A percentile compares a stretch with the other conserved stretches of the same genome.
phyloP scores from a whole-genome alignment of 2,113 vertebrate species.

The Muntiacus muntjak region DNA sequence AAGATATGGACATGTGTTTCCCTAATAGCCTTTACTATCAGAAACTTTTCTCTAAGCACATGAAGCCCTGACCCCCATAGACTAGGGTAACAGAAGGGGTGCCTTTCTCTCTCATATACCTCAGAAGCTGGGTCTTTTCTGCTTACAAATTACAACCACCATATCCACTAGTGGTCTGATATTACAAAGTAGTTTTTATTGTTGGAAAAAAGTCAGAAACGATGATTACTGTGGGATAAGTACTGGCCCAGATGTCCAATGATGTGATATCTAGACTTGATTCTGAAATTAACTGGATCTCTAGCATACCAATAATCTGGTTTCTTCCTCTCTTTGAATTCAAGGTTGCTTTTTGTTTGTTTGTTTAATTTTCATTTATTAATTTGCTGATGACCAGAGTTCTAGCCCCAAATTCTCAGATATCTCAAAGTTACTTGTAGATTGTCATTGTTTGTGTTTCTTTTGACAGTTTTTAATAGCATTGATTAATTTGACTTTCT shows the following conservation, averaged over 20 bases:
- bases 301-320: neutral
- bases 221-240: neutral
- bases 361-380: neutral
- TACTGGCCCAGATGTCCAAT: neutral
- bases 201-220: neutral
- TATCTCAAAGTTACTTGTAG: neutral
- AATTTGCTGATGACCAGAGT: neutral
- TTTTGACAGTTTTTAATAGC: neutral
- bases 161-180: neutral
- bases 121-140: neutral
- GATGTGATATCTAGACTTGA: neutral
- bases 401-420: neutral
- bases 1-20: neutral
- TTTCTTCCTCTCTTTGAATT: neutral
- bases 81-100: neutral
- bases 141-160: neutral
- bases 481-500: conserved; percentile 15
- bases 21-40: neutral
- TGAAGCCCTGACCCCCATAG: neutral
- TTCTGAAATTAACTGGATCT: neutral
- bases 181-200: neutral
- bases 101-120: neutral
- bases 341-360: neutral
- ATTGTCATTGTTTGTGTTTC: neutral
- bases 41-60: neutral